Conservation (phyloP, 2,888 invertebrate species). For the Pardosa pseudoannulata region DNA sequence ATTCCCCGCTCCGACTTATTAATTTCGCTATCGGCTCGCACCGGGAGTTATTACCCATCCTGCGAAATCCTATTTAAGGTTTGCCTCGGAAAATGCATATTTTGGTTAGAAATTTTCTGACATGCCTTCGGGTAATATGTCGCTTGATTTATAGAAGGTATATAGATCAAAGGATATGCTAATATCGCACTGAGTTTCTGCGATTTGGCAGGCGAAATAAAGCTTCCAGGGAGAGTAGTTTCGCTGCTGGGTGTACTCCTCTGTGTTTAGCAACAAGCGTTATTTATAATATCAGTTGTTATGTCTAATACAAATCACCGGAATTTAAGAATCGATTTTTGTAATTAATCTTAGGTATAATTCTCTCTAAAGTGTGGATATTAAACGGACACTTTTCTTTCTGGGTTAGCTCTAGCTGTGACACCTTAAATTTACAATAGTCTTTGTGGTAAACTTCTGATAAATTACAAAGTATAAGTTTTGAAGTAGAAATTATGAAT, state of each 20-base stretch:
- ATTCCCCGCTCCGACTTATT: conserved; percentile 33
- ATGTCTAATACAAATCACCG: too few species aligned
- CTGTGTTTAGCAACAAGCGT: too few species aligned
- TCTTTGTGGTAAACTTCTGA: too few species aligned
- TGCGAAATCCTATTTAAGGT: conserved; percentile 45
- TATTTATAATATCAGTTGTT: too few species aligned
- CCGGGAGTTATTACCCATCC: conserved; percentile 55
- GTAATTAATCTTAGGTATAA: too few species aligned
- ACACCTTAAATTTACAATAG: too few species aligned
- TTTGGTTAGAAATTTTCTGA: conserved; percentile 19
- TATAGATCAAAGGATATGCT: conserved; percentile 5
- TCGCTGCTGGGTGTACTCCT: neutral
- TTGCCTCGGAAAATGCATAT: conserved; percentile 26
- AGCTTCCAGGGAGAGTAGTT: neutral
- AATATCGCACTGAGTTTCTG: neutral
- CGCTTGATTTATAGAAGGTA: neutral
- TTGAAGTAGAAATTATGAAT: too few species aligned
- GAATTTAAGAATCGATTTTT: too few species aligned
- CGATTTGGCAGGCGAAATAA: conserved; percentile 1
- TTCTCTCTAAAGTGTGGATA: too few species aligned
- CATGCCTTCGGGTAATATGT: neutral
- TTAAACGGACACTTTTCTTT: too few species aligned
- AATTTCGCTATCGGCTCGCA: conserved; percentile 55
- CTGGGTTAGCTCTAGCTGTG: too few species aligned
- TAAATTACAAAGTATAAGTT: too few species aligned